Evolutionary conservation across 2,888 invertebrate species (phyloP), one percentile per base, ranked within the genome.

Genomic region (Conomelus anceps): DNA sequence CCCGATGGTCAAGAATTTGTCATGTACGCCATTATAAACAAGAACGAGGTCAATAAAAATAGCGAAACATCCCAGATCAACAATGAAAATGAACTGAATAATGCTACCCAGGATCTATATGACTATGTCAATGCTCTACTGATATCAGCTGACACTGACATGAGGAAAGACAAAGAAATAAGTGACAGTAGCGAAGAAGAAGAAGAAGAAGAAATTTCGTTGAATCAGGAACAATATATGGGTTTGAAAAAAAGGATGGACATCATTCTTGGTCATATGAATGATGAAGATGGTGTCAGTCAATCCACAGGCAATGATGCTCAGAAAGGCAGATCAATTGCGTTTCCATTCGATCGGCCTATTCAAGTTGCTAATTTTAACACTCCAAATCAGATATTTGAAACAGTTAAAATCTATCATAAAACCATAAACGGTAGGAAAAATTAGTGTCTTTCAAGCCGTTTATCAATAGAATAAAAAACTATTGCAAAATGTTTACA

Each of bases 281-380:
- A n/a, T 4, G n/a, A 63, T 1, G 3, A n/a, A 63, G 63, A n/a
- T n/a, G 7, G 7, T 93, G 88, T 94, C 93, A 89, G n/a, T n/a
- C 93, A 93, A 90, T 84, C 87, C 85, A 86, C n/a, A 22, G 84
- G 63, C 11, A 93, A 94, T 91, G 94, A 93, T 90, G 94, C 95
- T 90, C 91, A 94, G 85, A 91, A 93, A n/a, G 94, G 94, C 91
- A 94, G 95, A 92, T 95, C 96, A 86, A 94, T 96, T 92, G 96
- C 96, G 89, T 97, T 95, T 94, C 97, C 97, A 90, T 95, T 97
- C 92, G 96, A 97, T 92, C 95, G 96, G 91, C 93, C 94, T 23
- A 94, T 95, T 86, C 93, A 93, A 88, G 94, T 93, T 90, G 94
- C 94, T 91, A 95, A 95, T 22, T 95, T 96, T 84, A 97, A 93